Percentiles rank a stretch among this genome's conserved stretches.
phyloP scores from a whole-genome alignment of 1,140 invertebrate genomes.

The Neoseiulus cucumeris region DNA sequence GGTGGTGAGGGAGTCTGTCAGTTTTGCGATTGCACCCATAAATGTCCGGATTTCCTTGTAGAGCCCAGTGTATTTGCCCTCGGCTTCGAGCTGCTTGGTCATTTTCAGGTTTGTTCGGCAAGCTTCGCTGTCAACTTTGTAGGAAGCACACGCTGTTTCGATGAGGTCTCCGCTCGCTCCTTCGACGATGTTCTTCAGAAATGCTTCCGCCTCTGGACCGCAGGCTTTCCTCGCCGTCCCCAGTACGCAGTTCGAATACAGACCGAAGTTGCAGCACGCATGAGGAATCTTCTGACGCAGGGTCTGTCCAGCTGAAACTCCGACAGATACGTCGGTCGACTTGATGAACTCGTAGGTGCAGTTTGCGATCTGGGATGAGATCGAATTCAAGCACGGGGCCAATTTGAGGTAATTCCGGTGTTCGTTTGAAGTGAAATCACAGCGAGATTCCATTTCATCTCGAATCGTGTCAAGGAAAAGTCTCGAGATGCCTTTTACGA shows the following conservation, averaged over 20 bases:
- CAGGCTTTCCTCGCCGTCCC: not conserved
- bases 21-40: not conserved
- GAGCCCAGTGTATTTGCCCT: not conserved
- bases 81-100: not conserved
- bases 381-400: not conserved
- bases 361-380: not conserved
- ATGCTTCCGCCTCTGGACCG: not conserved
- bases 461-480: not conserved
- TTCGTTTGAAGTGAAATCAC: not conserved
- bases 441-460: constrained; percentile 2
- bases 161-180: not conserved
- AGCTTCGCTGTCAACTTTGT: not conserved
- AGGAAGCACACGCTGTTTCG: not conserved
- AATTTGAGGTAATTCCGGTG: not conserved
- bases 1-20: not conserved
- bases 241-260: not conserved
- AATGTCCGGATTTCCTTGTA: not conserved
- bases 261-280: not conserved
- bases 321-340: not conserved
- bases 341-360: not conserved
- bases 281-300: not conserved
- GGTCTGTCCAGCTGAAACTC: not conserved
- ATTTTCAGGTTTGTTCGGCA: not conserved
- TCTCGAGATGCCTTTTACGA: not conserved
- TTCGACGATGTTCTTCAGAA: not conserved